Base-by-base conservation (phyloP, 2,113 vertebrate species). In the Cranoglanis bouderius region DNA sequence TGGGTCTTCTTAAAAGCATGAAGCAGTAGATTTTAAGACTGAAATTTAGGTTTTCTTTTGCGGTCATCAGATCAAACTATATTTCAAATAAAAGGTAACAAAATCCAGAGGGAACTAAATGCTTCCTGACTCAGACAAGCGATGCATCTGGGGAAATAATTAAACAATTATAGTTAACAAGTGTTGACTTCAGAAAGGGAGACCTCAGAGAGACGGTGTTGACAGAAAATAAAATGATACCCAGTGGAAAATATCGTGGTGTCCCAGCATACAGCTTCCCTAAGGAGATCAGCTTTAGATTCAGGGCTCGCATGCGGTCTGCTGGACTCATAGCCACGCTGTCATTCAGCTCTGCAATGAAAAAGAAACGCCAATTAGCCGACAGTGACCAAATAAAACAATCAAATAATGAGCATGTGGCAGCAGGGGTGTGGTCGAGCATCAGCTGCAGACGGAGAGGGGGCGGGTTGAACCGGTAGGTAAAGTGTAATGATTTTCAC, bases 231-330 rank as follows among this genome's bases (percentile, higher is more conserved):
- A 70, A 63, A 82, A 40, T 87, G 94, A 95, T 94, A 97, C 98
- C 98, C 90, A 99, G 92, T 84, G 98, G 98, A 81, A 99, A 99
- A 94, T 99, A 99, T 84, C 97, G 96, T n/a, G 98, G 98, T 3
- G 98, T 99, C 91, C 97, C 96, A 26, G 96, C 97, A 14, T 99
- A 99, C 86, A 96, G 95, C 93, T 96, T 99, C n/a, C 98, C 98
- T 82, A 99, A 96, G 0, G 97, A 96, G 2, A 97, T 96, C 87
- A 99, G 94, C 93, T 99, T 99, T 88, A 99, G 94, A 93, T 96
- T 98, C 87, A 99, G 95, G 0, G 97, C 95, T 75, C 97, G 96
- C 98, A 99, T 99, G 89, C 97, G 96, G 92, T 99, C 98, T 7
- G 93, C 70, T 0, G 98, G 94, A 83, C 95, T 98, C 96, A 98